Conservation (phyloP, 2,113 vertebrate species). For the Daboia siamensis region DNA sequence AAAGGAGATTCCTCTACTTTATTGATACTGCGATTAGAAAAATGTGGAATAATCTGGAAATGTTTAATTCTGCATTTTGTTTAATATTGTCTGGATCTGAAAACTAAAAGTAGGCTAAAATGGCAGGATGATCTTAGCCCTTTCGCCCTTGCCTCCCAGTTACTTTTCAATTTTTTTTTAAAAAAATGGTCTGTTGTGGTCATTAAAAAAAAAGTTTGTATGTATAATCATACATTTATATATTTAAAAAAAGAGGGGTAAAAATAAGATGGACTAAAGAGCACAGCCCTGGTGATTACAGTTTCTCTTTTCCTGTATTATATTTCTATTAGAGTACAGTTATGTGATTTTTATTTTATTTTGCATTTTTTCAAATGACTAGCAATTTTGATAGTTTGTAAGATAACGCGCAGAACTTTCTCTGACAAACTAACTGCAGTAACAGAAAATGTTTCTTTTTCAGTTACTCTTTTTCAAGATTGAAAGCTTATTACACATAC, state of each 20-base stretch:
- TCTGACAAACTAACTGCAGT: conserved; percentile 88
- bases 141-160: conserved; percentile 43
- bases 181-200: conserved; percentile 66
- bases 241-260: conserved; percentile 72
- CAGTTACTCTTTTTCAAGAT: conserved; percentile 87
- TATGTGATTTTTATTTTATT: conserved; percentile 83
- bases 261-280: conserved; percentile 81
- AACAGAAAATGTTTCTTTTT: conserved; percentile 85
- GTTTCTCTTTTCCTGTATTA: conserved; percentile 81
- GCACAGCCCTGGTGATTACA: conserved; percentile 81
- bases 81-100: conserved; percentile 57
- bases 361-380: conserved; percentile 84
- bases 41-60: conserved; percentile 57
- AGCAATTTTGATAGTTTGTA: conserved; percentile 89
- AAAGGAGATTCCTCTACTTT: conserved; percentile 52
- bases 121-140: conserved; percentile 66
- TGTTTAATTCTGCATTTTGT: conserved; percentile 45
- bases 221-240: conserved; percentile 86
- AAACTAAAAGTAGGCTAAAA: conserved; percentile 63
- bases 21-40: conserved; percentile 43
- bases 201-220: conserved; percentile 78
- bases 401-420: conserved; percentile 84
- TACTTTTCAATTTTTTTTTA: conserved; percentile 61
- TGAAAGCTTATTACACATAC: conserved; percentile 83
- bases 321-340: conserved; percentile 87